Evolutionary conservation across 2,888 invertebrate genomes (phyloP).

Genomic region (Cephonodes hylas): DNA sequence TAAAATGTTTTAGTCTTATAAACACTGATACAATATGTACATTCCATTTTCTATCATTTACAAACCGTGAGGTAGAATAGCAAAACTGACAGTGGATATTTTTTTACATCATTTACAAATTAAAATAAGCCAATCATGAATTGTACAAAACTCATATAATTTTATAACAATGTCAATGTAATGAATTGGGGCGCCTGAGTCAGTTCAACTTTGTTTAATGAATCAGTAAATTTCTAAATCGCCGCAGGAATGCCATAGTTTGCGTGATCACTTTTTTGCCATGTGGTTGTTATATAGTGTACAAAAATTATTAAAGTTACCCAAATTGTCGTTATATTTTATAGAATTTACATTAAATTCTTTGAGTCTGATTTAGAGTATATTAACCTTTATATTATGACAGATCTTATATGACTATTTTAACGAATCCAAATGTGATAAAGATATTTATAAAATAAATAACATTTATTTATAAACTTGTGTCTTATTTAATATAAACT

Average conservation of each 20-base stretch:
- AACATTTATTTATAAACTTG: constrained; percentile 29
- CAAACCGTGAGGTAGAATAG: neutral
- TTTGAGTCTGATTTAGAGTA: constrained; percentile 74
- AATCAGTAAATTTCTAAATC: constrained; percentile 25
- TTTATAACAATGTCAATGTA: neutral
- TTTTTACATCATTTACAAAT: constrained; percentile 1
- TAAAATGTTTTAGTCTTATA: constrained; percentile 23
- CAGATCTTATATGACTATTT: constrained; percentile 60
- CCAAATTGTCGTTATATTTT: constrained; percentile 63
- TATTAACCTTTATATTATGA: constrained; percentile 61
- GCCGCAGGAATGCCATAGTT: constrained; percentile 67
- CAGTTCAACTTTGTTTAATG: constrained; percentile 38
- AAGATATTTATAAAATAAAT: constrained; percentile 66
- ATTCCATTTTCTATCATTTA: constrained; percentile 53
- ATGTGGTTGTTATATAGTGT: constrained; percentile 76
- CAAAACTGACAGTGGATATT: neutral
- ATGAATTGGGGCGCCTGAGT: constrained; percentile 33
- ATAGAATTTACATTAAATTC: constrained; percentile 76
- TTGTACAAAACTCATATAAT: neutral
- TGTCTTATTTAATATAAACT: neutral
- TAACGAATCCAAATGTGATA: constrained; percentile 72
- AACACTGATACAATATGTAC: constrained; percentile 48
- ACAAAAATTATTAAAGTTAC: constrained; percentile 74
- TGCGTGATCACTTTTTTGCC: constrained; percentile 62
- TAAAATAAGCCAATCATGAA: neutral